Conservation (phyloP, 2,888 invertebrate genomes). For the Neoaliturus tenellus region DNA sequence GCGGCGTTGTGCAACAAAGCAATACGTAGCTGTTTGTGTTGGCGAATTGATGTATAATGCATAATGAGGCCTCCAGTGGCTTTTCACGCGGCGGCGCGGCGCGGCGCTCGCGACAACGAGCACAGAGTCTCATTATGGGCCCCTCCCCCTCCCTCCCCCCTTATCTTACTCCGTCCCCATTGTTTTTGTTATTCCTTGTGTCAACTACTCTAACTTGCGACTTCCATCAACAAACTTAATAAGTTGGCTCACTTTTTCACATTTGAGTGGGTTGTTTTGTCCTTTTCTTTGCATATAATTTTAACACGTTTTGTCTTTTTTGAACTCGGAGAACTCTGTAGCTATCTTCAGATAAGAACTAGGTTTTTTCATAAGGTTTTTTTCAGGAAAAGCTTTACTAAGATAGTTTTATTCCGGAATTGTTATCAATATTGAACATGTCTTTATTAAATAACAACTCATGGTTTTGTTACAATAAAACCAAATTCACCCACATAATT, state of each 20-base stretch:
- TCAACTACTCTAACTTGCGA: background rate
- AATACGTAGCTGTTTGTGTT: background rate
- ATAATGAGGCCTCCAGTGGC: background rate
- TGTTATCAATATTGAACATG: too few relatives aligned
- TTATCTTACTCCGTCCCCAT: background rate
- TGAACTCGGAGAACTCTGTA: background rate
- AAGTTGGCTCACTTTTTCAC: conserved; percentile 5
- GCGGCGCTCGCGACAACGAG: background rate
- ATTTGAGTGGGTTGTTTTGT: background rate
- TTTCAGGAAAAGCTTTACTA: too few relatives aligned
- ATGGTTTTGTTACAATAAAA: too few relatives aligned
- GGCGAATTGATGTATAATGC: background rate
- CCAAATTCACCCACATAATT: too few relatives aligned
- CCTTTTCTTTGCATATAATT: too few relatives aligned
- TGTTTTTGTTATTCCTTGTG: conserved; percentile 33
- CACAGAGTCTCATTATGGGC: background rate
- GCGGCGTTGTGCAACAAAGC: background rate
- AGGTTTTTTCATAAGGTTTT: too few relatives aligned
- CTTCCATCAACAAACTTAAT: conserved; percentile 29
- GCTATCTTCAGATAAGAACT: background rate
- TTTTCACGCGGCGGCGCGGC: background rate
- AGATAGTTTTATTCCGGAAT: too few relatives aligned
- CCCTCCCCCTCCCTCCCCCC: background rate
- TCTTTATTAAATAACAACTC: too few relatives aligned
- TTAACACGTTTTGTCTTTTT: background rate